Conservation (phyloP, 2,113 vertebrate genomes). For the Bubo scandiacus region DNA sequence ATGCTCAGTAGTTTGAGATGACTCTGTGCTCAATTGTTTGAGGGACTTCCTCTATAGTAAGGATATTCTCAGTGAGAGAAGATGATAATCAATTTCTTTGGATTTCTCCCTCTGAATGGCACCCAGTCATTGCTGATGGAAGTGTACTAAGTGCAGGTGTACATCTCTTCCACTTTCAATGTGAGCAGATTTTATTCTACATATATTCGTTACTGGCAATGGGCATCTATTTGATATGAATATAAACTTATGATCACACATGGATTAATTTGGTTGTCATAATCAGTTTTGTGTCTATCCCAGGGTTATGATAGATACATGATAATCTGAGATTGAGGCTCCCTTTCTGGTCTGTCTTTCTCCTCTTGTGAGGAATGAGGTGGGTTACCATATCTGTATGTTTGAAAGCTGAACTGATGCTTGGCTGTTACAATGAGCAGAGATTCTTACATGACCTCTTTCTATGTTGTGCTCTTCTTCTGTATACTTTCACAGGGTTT, state of each 20-base stretch:
- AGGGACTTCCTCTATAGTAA: not conserved
- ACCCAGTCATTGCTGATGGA: not conserved
- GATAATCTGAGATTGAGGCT: not conserved
- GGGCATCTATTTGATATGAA: not conserved
- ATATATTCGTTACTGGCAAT: not conserved
- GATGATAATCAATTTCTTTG: not conserved
- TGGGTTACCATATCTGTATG: not conserved
- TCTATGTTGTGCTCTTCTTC: not conserved
- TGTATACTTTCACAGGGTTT: not conserved
- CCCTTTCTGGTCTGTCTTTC: not conserved
- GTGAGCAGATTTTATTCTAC: not conserved
- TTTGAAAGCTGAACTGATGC: not conserved
- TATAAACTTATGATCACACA: not conserved
- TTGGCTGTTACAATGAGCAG: not conserved
- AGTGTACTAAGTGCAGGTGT: not conserved
- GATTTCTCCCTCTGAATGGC: not conserved
- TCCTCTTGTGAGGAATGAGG: not conserved
- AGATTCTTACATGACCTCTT: not conserved
- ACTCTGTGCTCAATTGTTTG: not conserved
- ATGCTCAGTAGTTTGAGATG: not conserved
- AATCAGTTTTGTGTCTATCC: not conserved
- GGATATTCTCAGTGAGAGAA: not conserved
- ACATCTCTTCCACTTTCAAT: not conserved
- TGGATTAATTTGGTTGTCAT: not conserved
- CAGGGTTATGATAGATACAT: not conserved